Evolutionary conservation across 64 coral and sea anemone species (phyloP), one percentile per base, ranked within the genome.

Genomic region (Orbicella faveolata): DNA sequence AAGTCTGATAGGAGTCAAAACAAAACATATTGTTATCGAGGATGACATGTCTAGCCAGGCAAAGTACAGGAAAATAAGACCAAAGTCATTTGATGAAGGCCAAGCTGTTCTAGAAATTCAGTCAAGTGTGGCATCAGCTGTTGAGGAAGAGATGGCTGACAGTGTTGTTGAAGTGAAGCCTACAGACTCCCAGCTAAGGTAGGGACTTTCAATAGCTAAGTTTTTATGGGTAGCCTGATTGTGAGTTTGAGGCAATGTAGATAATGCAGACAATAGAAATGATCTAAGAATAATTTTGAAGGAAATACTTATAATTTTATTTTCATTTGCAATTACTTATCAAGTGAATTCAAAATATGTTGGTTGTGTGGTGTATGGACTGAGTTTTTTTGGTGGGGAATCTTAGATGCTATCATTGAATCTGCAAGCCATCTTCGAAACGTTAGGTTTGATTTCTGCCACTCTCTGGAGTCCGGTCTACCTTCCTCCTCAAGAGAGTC

Each of bases 61-160:
- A n/a, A 96, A 96, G 77, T 89, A 94, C 73, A 74, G 95, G 30
- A 80, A 87, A 87, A 96, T 96, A 77, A 77, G 93, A 74, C 95
- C 95, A 0, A 94, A 94, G 66, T 52, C 88, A 2, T 61, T 75
- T 54, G 86, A 75, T 34, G 87, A 89, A n/a, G 21, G 81, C 5
- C 52, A 55, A 70, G 12, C 36, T 52, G 74, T 78, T 4, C 72
- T 84, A 15, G 52, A 88, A 51, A 67, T 80, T 59, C 73, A 66
- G 59, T 61, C 44, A 73, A 76, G 30, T 81, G 79, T 66, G 19
- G 81, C 36, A 53, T 75, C 61, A 18, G 52, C 57, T n/a, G 30
- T 75, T 3, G 92, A 96, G 3, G 83, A 88, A n/a, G 77, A 83
- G 4, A 83, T 65, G 34, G 72, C 62, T 13, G 79, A 90, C 39